Evolutionary conservation across 2,797 vertebrate genomes (phyloP).

Genomic region (Oreochromis grahami): DNA sequence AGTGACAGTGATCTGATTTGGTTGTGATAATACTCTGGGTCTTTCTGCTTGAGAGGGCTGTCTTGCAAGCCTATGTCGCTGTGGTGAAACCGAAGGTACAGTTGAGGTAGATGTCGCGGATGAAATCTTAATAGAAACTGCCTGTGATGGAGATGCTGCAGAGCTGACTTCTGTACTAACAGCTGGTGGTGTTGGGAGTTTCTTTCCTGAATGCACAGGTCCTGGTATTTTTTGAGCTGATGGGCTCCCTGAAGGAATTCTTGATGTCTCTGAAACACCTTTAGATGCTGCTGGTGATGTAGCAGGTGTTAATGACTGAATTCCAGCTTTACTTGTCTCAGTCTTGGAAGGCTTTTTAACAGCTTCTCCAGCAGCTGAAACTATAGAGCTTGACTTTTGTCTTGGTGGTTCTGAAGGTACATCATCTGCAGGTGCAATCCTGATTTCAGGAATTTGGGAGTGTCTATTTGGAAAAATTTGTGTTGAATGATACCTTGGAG

Average conservation of each 20-base stretch:
- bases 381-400: conserved; percentile 70
- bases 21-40: conserved; percentile 6
- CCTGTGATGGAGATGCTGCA: background rate
- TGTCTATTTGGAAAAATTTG: conserved; percentile 53
- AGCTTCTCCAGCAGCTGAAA: conserved; percentile 59
- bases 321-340: conserved; percentile 43
- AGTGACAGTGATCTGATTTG: conserved; percentile 3
- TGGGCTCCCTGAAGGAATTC: conserved; percentile 1
- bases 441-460: conserved; percentile 65
- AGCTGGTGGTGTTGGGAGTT: conserved; percentile 37
- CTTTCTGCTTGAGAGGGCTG: conserved; percentile 59
- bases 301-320: conserved; percentile 4
- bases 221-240: conserved; percentile 49
- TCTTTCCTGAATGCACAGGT: conserved; percentile 27
- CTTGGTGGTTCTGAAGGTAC: conserved; percentile 40
- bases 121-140: conserved; percentile 1
- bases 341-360: conserved; percentile 64
- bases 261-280: conserved; percentile 14
- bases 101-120: conserved; percentile 17
- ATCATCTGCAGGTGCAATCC: conserved; percentile 66
- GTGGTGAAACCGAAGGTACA: conserved; percentile 14
- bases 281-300: conserved; percentile 17
- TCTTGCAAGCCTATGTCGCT: conserved; percentile 53
- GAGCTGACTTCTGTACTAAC: background rate
- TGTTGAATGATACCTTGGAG: conserved; percentile 26